Percentiles rank a stretch among this genome's conserved stretches.
Evolutionary conservation across 2,113 vertebrate genomes (phyloP).

Genomic region (Spilogale gracilis): DNA sequence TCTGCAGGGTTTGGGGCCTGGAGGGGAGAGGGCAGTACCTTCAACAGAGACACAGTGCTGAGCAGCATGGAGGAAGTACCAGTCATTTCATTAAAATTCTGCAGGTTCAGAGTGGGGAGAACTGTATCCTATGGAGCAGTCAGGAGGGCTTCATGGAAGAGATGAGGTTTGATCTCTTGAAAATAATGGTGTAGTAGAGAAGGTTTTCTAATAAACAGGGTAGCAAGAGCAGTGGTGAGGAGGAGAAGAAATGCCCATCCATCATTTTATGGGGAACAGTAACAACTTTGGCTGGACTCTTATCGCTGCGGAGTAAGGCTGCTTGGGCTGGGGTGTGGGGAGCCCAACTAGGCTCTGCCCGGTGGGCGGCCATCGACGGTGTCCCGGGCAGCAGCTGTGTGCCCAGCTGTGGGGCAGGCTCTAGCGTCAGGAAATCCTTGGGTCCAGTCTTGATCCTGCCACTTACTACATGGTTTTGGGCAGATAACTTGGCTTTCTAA

Average conservation of each 20-base stretch:
- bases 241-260: not conserved
- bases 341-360: too few relatives aligned
- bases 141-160: not conserved
- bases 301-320: not conserved
- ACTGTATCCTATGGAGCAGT: accelerated
- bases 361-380: accelerated
- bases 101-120: not conserved
- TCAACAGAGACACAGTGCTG: not conserved
- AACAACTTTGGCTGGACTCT: not conserved
- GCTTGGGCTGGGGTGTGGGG: accelerated
- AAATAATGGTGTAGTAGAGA: not conserved
- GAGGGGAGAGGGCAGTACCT: not conserved
- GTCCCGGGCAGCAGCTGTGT: not conserved
- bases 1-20: not conserved
- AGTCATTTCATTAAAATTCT: accelerated
- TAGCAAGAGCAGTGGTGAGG: not conserved
- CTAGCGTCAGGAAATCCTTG: not conserved
- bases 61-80: not conserved
- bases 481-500: not conserved
- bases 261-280: accelerated
- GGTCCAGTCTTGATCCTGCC: not conserved
- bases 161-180: not conserved
- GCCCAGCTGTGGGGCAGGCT: not conserved
- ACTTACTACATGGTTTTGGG: not conserved
- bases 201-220: not conserved